These are phyloP conservation scores for Pangasius macronema DNA, from an alignment of 2,797 vertebrate genomes.

Conservation along the genomic window DNA sequence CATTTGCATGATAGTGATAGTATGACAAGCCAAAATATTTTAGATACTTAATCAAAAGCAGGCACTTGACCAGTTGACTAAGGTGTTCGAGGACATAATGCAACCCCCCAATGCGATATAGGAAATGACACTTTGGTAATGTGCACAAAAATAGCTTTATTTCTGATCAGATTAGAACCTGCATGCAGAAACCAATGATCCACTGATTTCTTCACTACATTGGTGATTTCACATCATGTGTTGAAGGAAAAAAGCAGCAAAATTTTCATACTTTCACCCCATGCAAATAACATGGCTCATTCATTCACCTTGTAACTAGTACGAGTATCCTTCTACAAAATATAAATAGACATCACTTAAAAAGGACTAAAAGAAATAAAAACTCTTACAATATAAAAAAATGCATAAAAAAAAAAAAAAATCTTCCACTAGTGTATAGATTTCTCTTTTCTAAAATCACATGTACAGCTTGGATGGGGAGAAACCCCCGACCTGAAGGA, in stretches of 20 bases:
- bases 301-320: constrained; percentile 64
- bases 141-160: constrained; percentile 83
- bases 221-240: constrained; percentile 72
- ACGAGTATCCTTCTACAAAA: constrained; percentile 71
- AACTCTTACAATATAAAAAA: constrained; percentile 73
- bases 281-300: constrained; percentile 61
- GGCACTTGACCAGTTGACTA: background rate
- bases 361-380: constrained; percentile 71
- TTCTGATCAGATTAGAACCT: constrained; percentile 74
- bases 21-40: background rate
- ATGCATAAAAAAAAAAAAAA: constrained; percentile 60
- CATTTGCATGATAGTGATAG: background rate
- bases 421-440: constrained; percentile 75
- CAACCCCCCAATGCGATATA: background rate
- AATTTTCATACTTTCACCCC: constrained; percentile 59
- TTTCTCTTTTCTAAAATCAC: constrained; percentile 63
- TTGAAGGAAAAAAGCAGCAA: constrained; percentile 74
- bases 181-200: constrained; percentile 74
- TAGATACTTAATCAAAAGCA: background rate
- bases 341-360: constrained; percentile 73
- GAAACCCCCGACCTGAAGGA: constrained; percentile 74
- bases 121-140: constrained; percentile 50
- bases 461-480: constrained; percentile 75
- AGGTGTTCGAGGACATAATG: background rate
- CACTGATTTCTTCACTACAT: constrained; percentile 69